phyloP scores from a whole-genome alignment of 2,797 vertebrate genomes.

The Sylvilagus floridanus region DNA sequence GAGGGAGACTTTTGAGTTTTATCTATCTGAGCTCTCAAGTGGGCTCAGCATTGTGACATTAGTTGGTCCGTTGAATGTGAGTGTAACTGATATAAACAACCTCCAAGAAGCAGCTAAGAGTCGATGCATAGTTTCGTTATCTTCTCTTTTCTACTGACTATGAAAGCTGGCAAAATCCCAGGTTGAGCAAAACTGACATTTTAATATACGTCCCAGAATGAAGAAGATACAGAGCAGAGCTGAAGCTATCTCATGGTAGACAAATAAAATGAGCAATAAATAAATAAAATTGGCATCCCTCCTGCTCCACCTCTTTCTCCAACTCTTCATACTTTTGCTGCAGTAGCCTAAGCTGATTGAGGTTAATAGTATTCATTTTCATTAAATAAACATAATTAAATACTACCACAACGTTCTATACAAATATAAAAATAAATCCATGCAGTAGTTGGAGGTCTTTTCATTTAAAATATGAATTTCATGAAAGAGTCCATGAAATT shows the following conservation, averaged over 20 bases:
- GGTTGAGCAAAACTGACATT: background rate
- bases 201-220: background rate
- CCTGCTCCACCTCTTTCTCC: background rate
- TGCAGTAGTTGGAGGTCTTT: background rate
- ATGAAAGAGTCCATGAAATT: conserved; percentile 49
- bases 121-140: background rate
- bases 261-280: conserved; percentile 17
- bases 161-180: background rate
- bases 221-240: background rate
- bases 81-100: background rate
- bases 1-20: background rate
- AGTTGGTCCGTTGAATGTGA: background rate
- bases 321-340: background rate
- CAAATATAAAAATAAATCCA: background rate
- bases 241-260: background rate
- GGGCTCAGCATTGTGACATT: background rate
- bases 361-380: background rate
- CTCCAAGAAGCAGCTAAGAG: background rate
- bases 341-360: background rate
- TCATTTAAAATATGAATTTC: conserved; percentile 32
- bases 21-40: background rate
- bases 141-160: background rate
- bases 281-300: background rate
- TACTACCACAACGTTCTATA: background rate
- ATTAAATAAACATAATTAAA: conserved; percentile 33